phyloP scores from a whole-genome alignment of 2,113 vertebrate genomes.

The Pteruthius melanotis region DNA sequence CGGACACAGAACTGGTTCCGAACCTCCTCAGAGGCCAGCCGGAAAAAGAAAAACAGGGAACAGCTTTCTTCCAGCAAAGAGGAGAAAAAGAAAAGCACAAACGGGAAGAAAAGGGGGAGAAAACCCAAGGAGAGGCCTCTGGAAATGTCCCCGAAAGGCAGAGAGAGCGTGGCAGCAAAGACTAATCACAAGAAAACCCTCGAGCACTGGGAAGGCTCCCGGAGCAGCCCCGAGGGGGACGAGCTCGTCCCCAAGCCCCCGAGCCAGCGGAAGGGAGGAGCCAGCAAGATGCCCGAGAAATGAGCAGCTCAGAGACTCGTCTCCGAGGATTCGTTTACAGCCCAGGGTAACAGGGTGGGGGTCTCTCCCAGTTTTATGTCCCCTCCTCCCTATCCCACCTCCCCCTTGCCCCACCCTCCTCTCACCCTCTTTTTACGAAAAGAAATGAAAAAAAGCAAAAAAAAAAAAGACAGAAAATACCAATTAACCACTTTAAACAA shows the following conservation, averaged over 20 bases:
- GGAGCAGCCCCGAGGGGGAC: conserved; percentile 46
- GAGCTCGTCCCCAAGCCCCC: conserved; percentile 44
- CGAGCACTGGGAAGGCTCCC: conserved; percentile 42
- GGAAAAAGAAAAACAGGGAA: conserved; percentile 79
- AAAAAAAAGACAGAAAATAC: neutral
- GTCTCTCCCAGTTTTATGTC: conserved; percentile 5
- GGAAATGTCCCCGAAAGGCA: conserved; percentile 39
- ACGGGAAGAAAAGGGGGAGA: conserved; percentile 87
- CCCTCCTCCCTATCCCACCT: neutral
- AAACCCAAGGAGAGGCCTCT: conserved; percentile 87
- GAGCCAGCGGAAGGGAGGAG: conserved; percentile 63
- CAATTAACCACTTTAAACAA: conserved; percentile 59
- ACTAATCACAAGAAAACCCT: conserved; percentile 61
- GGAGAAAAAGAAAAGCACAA: conserved; percentile 75
- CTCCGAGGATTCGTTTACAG: conserved; percentile 66
- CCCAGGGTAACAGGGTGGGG: conserved; percentile 41
- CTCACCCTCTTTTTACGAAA: neutral
- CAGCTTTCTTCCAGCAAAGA: conserved; percentile 73
- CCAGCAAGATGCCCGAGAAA: conserved; percentile 66
- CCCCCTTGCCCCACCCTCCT: neutral
- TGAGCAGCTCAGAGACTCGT: conserved; percentile 62
- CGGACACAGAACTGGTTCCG: conserved; percentile 93
- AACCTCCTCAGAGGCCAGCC: conserved; percentile 77
- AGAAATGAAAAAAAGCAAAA: neutral
- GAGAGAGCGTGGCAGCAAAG: conserved; percentile 51